Evolutionary conservation across 2,113 vertebrate species (phyloP).

Genomic region (Brachyhypopomus occidentalis): DNA sequence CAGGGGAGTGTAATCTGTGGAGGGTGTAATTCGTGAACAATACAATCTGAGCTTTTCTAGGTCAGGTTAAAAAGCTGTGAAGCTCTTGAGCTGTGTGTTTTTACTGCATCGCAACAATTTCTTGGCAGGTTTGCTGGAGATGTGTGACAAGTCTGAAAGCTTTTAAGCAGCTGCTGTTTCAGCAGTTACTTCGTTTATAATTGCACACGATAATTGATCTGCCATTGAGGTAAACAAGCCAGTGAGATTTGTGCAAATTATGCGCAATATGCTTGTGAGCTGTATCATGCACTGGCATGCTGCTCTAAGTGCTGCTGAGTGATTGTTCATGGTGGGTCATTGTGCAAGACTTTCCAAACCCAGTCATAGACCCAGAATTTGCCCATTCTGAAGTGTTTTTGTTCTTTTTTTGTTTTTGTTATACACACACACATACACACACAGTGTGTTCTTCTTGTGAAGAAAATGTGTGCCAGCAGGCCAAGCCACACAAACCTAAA

Average conservation of each 20-base stretch:
- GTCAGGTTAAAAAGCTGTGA: conserved; percentile 25
- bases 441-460: too few species aligned
- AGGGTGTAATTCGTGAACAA: conserved; percentile 34
- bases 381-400: conserved; percentile 2
- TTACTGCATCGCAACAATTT: conserved; percentile 2
- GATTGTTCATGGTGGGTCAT: neutral
- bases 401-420: too few species aligned
- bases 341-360: neutral
- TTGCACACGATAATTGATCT: neutral
- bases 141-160: neutral
- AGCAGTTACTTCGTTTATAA: too few species aligned
- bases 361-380: neutral
- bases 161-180: neutral
- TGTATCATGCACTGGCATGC: neutral
- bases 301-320: neutral
- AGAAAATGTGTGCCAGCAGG: too few species aligned
- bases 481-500: too few species aligned
- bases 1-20: conserved; percentile 13
- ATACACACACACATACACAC: too few species aligned
- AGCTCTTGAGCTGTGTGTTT: conserved; percentile 27
- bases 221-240: neutral
- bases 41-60: conserved; percentile 32
- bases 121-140: conserved; percentile 9
- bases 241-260: neutral
- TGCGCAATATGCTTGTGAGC: neutral